These are phyloP conservation scores for Lagodon rhomboides DNA, from an alignment of 2,797 vertebrate genomes.

Conservation along the genomic window DNA sequence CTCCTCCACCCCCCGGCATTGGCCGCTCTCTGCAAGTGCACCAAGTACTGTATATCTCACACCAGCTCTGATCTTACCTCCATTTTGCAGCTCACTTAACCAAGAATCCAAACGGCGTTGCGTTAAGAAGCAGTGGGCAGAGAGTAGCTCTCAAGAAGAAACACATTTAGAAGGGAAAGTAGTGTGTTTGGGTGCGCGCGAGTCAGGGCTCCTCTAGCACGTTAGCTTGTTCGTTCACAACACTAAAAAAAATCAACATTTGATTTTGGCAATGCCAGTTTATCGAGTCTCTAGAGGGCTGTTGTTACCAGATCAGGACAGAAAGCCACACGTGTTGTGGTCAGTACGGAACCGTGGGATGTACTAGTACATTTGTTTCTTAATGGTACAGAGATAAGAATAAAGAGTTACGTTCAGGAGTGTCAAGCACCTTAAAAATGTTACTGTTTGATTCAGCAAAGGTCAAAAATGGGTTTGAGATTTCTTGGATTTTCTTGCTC, in stretches of 20 bases:
- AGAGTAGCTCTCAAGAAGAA: conserved; percentile 28
- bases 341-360: conserved; percentile 53
- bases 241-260: conserved; percentile 61
- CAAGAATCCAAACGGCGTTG: conserved; percentile 72
- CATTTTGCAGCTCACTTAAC: conserved; percentile 72
- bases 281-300: conserved; percentile 46
- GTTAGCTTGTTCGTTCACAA: conserved; percentile 60
- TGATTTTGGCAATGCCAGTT: conserved; percentile 52
- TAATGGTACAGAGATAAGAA: conserved; percentile 69
- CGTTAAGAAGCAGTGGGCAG: conserved; percentile 43
- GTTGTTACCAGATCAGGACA: conserved; percentile 47
- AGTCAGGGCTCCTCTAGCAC: conserved; percentile 63
- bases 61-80: conserved; percentile 83
- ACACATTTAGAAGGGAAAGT: conserved; percentile 41
- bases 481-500: conserved; percentile 71
- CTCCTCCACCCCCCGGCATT: conserved; percentile 36
- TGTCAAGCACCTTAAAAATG: conserved; percentile 81
- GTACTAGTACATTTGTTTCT: conserved; percentile 64
- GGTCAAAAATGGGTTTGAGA: conserved; percentile 64
- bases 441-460: conserved; percentile 63
- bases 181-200: conserved; percentile 40
- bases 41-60: conserved; percentile 82
- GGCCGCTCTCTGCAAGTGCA: conserved; percentile 78
- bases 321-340: conserved; percentile 22
- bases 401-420: conserved; percentile 66